Evolutionary conservation across 92 coral and sea anemone species (phyloP).

Genomic region (Porites evermanni): DNA sequence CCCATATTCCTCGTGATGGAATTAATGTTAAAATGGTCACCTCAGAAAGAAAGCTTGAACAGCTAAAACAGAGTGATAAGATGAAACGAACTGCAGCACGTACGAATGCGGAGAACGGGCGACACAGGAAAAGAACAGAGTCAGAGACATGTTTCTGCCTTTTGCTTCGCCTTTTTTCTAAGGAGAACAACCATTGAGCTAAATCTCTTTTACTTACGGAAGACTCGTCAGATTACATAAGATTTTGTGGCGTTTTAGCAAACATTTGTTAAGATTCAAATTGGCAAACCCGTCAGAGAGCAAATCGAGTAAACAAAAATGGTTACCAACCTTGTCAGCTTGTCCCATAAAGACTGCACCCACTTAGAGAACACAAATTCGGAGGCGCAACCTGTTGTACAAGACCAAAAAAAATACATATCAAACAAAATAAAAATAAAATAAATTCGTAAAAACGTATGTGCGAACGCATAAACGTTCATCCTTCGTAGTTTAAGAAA

Average conservation of each 20-base stretch:
- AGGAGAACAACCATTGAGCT: no score
- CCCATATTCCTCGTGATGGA: no score
- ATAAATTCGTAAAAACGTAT: no score
- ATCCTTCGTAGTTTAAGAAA: no score
- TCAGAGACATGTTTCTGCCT: no score
- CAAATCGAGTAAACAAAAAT: background rate
- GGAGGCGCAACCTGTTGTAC: conserved; percentile 80
- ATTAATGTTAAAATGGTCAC: background rate
- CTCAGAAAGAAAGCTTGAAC: background rate
- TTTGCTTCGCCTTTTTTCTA: no score
- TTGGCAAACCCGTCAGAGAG: no score
- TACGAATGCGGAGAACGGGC: background rate
- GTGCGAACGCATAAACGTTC: no score
- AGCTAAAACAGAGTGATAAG: background rate
- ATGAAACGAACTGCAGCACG: background rate
- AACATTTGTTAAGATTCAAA: no score
- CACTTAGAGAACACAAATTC: conserved; percentile 93
- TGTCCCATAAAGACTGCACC: conserved; percentile 97
- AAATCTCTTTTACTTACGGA: background rate
- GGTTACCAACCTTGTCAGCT: conserved; percentile 74
- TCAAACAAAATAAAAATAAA: no score
- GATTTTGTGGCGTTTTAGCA: no score
- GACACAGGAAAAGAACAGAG: background rate
- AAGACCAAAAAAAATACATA: background rate
- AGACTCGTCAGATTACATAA: no score